Conservation (phyloP, 2,888 invertebrate species). For the Arenicola marina region DNA sequence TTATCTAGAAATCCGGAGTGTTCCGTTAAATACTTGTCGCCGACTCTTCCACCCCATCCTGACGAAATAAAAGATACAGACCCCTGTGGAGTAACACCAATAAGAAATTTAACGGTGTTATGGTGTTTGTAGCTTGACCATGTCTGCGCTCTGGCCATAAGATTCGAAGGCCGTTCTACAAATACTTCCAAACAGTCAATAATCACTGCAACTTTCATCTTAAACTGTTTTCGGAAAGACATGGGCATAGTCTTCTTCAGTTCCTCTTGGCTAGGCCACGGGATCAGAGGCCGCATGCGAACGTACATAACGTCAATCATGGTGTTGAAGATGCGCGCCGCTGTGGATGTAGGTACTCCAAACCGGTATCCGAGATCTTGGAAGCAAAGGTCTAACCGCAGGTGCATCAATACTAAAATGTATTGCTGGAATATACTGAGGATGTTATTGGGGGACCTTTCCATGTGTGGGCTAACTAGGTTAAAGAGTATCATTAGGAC, state of each 20-base stretch:
- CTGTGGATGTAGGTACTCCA: constrained; percentile 16
- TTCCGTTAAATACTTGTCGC: constrained; percentile 39
- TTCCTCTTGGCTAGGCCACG: constrained; percentile 26
- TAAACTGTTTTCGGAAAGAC: constrained; percentile 26
- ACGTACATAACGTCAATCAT: constrained; percentile 16
- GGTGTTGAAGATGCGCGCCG: constrained; percentile 15
- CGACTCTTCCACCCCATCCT: constrained; percentile 34
- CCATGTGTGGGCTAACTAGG: too few relatives aligned
- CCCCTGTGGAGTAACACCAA: constrained; percentile 39
- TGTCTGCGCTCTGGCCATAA: constrained; percentile 31
- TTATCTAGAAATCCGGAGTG: constrained; percentile 30
- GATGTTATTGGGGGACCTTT: too few relatives aligned
- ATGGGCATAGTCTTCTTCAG: constrained; percentile 29
- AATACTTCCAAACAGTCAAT: constrained; percentile 37
- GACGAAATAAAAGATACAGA: constrained; percentile 35
- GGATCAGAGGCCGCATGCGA: constrained; percentile 15
- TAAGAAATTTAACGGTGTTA: constrained; percentile 39
- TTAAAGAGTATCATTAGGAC: too few relatives aligned
- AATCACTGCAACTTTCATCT: constrained; percentile 18
- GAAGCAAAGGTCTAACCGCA: too few relatives aligned
- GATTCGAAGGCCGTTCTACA: constrained; percentile 31
- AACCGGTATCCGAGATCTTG: constrained; percentile 22
- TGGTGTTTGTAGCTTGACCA: constrained; percentile 38
- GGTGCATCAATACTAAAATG: too few relatives aligned
- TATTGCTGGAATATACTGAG: too few relatives aligned